Base-by-base conservation (phyloP, 2,888 invertebrate species). In the Ectemnius cavifrons region DNA sequence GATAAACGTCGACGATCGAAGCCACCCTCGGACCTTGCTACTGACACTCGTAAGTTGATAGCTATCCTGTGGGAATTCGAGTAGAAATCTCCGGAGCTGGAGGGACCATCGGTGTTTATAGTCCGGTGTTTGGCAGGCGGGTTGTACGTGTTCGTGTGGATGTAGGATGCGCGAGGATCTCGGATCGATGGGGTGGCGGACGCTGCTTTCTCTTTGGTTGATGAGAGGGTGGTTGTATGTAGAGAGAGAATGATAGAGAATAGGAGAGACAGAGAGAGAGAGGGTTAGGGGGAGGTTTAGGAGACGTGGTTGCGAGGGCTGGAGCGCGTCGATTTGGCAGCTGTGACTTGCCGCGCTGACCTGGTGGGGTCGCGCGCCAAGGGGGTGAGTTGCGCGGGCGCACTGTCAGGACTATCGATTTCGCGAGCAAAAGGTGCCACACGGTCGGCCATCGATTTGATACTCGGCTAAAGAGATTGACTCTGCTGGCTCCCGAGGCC, bases 401-500 rank as follows among this genome's bases (percentile, higher is more conserved):
- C 87, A 87, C 61, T 83, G 75, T 75, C 77, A 73, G 73, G 75
- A 82, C 81, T 89, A 89, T 89, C 87, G 89, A 89, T 89, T 87
- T 86, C 80, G 80, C 79, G 81, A 85, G 85, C 83, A 82, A 83
- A 86, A 81, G 85, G 86, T 87, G 85, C 75, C 85, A 85, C 82
- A 85, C 81, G 82, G 84, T 83, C 80, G 81, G 84, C 82, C 89
- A 89, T 89, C 84, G 89, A 89, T 89, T 88, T 80, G 86, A 83
- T 82, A 67, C 57, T 76, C 64, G 76, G 71, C 80, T 85, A 86
- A 86, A 84, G 85, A 85, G 84, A 86, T 86, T 85, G 84, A 81
- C 78, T 79, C 83, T 80, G 71, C 67, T 62, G 68, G 68, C 66
- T 68, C 56, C 64, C 61, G 66, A 71, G 73, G 69, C 62, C 77